A percentile compares a stretch with the other conserved stretches of the same genome.
These are phyloP conservation scores for Cataglyphis hispanica DNA, from an alignment of 1,140 invertebrate genomes.

Conservation along the genomic window DNA sequence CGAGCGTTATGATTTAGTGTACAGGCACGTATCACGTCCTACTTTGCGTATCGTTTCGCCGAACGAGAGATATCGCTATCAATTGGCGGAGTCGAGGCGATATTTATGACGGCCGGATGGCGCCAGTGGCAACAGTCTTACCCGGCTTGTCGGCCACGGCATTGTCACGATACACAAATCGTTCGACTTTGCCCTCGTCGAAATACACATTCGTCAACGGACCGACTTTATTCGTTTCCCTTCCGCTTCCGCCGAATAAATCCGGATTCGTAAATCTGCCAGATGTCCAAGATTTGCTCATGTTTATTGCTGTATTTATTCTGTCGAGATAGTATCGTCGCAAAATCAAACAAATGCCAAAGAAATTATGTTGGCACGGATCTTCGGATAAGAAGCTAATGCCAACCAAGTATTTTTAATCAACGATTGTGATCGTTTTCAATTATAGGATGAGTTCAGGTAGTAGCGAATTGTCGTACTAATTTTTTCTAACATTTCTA, in stretches of 20 bases:
- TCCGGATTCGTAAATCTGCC: constrained; percentile 50
- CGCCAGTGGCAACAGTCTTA: constrained; percentile 60
- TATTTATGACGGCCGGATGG: constrained; percentile 62
- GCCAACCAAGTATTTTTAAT: not conserved
- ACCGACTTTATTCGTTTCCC: constrained; percentile 33
- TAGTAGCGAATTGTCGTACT: not conserved
- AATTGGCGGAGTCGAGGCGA: constrained; percentile 54
- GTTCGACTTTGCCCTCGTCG: constrained; percentile 43
- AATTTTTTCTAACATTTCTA: not conserved
- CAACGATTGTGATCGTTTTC: not conserved
- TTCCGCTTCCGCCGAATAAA: constrained; percentile 56
- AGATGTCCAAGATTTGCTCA: constrained; percentile 17
- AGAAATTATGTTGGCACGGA: not conserved
- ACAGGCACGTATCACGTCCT: constrained; percentile 54
- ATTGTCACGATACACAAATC: constrained; percentile 46
- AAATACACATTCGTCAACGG: constrained; percentile 57
- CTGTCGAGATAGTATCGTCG: not conserved
- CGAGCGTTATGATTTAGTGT: constrained; percentile 47
- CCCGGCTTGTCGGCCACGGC: constrained; percentile 35
- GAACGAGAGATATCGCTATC: constrained; percentile 59
- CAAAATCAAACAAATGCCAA: not conserved
- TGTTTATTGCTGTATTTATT: constrained; percentile 42
- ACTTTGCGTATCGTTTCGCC: constrained; percentile 64
- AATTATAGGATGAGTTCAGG: not conserved
- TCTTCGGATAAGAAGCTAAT: not conserved